phyloP scores from a whole-genome alignment of 2,888 invertebrate species.

The Altica lythri region DNA sequence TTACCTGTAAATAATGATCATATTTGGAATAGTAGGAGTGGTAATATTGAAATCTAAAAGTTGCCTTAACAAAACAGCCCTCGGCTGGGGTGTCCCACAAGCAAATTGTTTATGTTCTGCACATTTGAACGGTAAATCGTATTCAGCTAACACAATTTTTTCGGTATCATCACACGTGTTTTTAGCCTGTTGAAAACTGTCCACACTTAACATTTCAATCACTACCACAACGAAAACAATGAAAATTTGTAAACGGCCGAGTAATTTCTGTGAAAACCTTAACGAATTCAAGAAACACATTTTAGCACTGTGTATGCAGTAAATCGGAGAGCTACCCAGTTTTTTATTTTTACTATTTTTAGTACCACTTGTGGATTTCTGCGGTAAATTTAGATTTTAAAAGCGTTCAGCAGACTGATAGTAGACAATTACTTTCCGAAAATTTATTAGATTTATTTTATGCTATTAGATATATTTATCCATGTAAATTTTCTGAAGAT shows the following conservation, averaged over 20 bases:
- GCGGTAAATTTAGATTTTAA: constrained; percentile 24
- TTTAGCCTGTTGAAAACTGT: constrained; percentile 16
- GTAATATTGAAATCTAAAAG: constrained; percentile 21
- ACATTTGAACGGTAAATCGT: constrained; percentile 16
- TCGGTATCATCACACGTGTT: constrained; percentile 10
- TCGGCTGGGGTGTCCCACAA: constrained; percentile 18
- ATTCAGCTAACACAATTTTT: constrained; percentile 15
- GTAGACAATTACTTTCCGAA: constrained; percentile 11
- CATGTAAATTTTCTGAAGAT: constrained; percentile 12
- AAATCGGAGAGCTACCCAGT: constrained; percentile 11
- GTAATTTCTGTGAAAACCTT: constrained; percentile 7
- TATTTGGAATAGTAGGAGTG: constrained; percentile 17
- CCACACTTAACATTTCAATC: constrained; percentile 16
- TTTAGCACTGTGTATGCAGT: constrained; percentile 14
- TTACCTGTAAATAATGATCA: constrained; percentile 22
- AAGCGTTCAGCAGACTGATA: constrained; percentile 18
- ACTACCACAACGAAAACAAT: constrained; percentile 19
- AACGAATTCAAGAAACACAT: constrained; percentile 16
- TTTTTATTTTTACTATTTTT: constrained; percentile 27
- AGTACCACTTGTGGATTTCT: constrained; percentile 25
- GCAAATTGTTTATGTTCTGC: constrained; percentile 2
- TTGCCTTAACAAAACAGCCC: constrained; percentile 17
- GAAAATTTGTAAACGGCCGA: constrained; percentile 16
- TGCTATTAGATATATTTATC: constrained; percentile 14
- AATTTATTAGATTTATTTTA: constrained; percentile 13